phyloP scores from a whole-genome alignment of 2,797 vertebrate genomes.

The Odontamblyopus rebecca region DNA sequence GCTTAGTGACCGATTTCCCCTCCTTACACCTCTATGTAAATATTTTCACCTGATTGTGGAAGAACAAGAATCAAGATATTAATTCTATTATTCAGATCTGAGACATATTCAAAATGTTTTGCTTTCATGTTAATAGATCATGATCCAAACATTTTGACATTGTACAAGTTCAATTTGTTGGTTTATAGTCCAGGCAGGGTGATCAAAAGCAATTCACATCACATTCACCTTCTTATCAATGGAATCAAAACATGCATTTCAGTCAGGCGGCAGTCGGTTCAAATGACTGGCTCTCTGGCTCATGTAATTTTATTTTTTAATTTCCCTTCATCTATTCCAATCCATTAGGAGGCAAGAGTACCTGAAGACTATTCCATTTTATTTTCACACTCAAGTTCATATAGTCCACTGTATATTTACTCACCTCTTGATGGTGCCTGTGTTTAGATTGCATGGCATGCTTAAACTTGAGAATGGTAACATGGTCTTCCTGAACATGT shows the following conservation, averaged over 20 bases:
- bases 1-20: constrained; percentile 51
- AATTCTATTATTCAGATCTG: constrained; percentile 34
- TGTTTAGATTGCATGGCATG: too few relatives aligned
- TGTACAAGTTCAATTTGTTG: constrained; percentile 27
- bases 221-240: constrained; percentile 16
- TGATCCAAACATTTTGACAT: constrained; percentile 41
- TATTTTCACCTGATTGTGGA: constrained; percentile 51
- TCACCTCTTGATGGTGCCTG: too few relatives aligned
- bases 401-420: too few relatives aligned
- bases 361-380: too few relatives aligned
- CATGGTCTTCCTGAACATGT: too few relatives aligned
- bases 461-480: too few relatives aligned
- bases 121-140: constrained; percentile 31
- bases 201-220: constrained; percentile 26
- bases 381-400: too few relatives aligned
- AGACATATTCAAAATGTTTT: constrained; percentile 23
- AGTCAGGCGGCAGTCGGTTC: neutral
- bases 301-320: neutral
- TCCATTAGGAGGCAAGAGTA: too few relatives aligned
- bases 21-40: constrained; percentile 55
- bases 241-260: neutral
- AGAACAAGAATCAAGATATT: constrained; percentile 39
- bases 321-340: neutral
- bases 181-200: constrained; percentile 21
- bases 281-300: neutral